Percentiles rank a stretch among this genome's conserved stretches.
Evolutionary conservation across 1,140 invertebrate genomes (phyloP).

Genomic region (Atta cephalotes): DNA sequence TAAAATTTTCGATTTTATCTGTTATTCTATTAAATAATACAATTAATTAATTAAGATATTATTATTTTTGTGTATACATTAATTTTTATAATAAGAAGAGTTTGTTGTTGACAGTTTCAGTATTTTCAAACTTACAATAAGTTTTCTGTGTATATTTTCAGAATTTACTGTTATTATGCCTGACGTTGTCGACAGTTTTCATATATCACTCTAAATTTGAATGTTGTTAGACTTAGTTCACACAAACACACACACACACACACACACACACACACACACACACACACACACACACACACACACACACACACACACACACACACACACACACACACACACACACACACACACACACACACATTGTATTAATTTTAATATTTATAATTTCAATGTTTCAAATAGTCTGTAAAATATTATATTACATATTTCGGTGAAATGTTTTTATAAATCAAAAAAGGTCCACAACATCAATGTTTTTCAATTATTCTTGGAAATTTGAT

Average conservation of each 20-base stretch:
- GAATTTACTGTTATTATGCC: neutral
- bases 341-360: no score
- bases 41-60: no score
- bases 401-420: neutral
- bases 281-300: no score
- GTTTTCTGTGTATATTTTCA: neutral
- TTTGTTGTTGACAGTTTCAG: neutral
- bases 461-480: neutral
- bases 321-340: no score
- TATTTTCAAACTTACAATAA: neutral
- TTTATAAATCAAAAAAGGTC: neutral
- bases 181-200: neutral
- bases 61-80: neutral
- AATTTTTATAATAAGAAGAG: neutral
- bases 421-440: neutral
- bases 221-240: neutral
- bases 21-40: neutral
- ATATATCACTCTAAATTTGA: neutral
- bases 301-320: no score
- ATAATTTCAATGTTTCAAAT: neutral
- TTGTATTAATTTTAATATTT: conserved; percentile 12
- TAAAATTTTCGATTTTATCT: neutral
- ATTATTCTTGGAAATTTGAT: neutral
- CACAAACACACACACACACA: no score
- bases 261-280: no score